Conservation (phyloP, 2,888 invertebrate genomes). For the Philereme transversata region DNA sequence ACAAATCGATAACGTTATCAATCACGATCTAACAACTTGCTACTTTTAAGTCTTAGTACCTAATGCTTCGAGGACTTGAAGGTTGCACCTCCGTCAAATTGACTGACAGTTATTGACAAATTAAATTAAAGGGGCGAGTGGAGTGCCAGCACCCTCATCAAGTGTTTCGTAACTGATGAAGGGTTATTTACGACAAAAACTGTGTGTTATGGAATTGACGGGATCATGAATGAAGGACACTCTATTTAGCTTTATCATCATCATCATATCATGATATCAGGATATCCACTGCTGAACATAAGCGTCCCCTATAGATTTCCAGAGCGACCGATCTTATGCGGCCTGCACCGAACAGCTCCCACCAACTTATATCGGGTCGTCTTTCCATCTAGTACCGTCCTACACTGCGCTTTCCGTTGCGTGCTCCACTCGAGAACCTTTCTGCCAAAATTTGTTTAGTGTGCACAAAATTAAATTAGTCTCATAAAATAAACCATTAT, state of each 20-base stretch:
- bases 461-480: too few relatives aligned
- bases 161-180: conserved; percentile 34
- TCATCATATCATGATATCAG: too few relatives aligned
- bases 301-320: too few relatives aligned
- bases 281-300: too few relatives aligned
- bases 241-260: neutral
- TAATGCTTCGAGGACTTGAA: conserved; percentile 18
- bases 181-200: conserved; percentile 29
- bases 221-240: conserved; percentile 6
- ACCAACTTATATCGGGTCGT: too few relatives aligned
- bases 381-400: too few relatives aligned
- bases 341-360: too few relatives aligned
- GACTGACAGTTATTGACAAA: conserved; percentile 41
- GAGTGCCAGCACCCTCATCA: conserved; percentile 30
- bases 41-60: conserved; percentile 12
- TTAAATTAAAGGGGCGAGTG: conserved; percentile 38
- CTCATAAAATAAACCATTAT: too few relatives aligned
- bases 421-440: too few relatives aligned
- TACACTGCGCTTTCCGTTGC: too few relatives aligned
- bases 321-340: too few relatives aligned
- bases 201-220: conserved; percentile 6
- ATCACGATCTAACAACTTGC: conserved; percentile 9
- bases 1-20: conserved; percentile 9
- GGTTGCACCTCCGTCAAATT: conserved; percentile 33
- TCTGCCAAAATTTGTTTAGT: too few relatives aligned